Evolutionary conservation across 1,140 invertebrate genomes (phyloP).

Genomic region (Zaprionus inermis): DNA sequence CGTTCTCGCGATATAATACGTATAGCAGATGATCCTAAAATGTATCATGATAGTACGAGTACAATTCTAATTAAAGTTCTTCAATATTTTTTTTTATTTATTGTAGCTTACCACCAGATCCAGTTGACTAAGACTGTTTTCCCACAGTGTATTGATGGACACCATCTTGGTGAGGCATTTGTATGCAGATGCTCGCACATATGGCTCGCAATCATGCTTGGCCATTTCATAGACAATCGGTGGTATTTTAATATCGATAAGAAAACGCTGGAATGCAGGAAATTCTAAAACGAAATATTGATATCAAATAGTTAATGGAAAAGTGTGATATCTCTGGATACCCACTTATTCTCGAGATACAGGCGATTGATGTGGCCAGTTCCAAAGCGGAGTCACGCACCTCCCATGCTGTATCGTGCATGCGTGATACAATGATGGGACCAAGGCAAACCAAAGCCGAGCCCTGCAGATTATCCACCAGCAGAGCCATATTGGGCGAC

Average conservation of each 20-base stretch:
- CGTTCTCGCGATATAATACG: slow-evolving; percentile 88
- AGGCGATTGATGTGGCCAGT: slow-evolving; percentile 88
- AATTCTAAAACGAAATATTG: slow-evolving; percentile 86
- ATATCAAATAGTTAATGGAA: neutral
- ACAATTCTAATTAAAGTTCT: neutral
- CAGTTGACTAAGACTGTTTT: slow-evolving; percentile 86
- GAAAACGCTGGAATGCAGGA: slow-evolving; percentile 90
- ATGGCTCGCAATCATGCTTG: slow-evolving; percentile 88
- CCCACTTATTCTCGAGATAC: slow-evolving; percentile 89
- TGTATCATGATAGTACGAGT: neutral
- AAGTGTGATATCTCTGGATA: slow-evolving; percentile 44
- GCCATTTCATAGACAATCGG: slow-evolving; percentile 87
- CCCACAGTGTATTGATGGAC: slow-evolving; percentile 88
- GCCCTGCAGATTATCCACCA: slow-evolving; percentile 88
- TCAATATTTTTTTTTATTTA: neutral
- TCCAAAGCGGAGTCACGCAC: slow-evolving; percentile 90
- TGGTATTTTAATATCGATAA: slow-evolving; percentile 88
- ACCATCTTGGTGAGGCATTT: slow-evolving; percentile 88
- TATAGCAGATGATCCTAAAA: slow-evolving; percentile 87
- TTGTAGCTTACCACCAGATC: slow-evolving; percentile 86
- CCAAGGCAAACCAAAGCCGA: slow-evolving; percentile 88
- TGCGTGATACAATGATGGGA: slow-evolving; percentile 87
- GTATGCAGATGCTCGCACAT: slow-evolving; percentile 89
- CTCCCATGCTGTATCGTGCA: slow-evolving; percentile 90
- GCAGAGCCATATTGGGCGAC: slow-evolving; percentile 89